Evolutionary conservation across 1,140 invertebrate species (phyloP), one percentile per base, ranked within the genome.

Genomic region (Chionoecetes opilio): DNA sequence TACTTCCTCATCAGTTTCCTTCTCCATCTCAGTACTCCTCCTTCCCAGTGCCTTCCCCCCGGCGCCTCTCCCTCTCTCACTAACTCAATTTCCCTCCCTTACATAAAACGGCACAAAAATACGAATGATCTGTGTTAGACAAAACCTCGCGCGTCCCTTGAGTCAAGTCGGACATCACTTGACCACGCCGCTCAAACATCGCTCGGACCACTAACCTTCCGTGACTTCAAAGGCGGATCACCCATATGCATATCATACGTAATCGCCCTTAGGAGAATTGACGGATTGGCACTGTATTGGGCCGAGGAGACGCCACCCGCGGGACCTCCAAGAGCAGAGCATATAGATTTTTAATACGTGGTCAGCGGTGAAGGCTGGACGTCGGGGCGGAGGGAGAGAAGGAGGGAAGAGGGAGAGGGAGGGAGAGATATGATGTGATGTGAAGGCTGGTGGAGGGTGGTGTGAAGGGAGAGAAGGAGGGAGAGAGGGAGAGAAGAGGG

Each of bases 301-400:
- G 35, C 89, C 82, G 88, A n/a, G 38, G 41, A 91, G 88, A 82
- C 82, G 29, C 38, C 21, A 87, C 89, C 38, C 94, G 5, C 35
- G 89, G 82, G 94, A 91, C 75, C 88, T 84, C 9, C 38, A 63
- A 94, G 87, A 32, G 34, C 93, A 26, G 90, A 63, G 63, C 46
- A 86, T 95, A 95, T 95, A 91, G 89, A 95, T 95, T 95, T 94
- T 95, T 95, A 95, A 95, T 95, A 91, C 35, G 53, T 91, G 94
- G 94, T 63, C 94, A 95, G 53, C 87, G 35, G 21, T 35, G 32
- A 32, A n/a, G 41, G 34, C 31, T 32, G 26, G 46, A 86, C 31
- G 82, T 21, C 26, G 31, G 46, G 31, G 46, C 26, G n/a, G 46
- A 32, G 34, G 31, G 41, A 14, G 31, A 35, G 38, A 17, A n/a